phyloP scores from a whole-genome alignment of 2,888 invertebrate genomes.

The Matsumyia berberina region DNA sequence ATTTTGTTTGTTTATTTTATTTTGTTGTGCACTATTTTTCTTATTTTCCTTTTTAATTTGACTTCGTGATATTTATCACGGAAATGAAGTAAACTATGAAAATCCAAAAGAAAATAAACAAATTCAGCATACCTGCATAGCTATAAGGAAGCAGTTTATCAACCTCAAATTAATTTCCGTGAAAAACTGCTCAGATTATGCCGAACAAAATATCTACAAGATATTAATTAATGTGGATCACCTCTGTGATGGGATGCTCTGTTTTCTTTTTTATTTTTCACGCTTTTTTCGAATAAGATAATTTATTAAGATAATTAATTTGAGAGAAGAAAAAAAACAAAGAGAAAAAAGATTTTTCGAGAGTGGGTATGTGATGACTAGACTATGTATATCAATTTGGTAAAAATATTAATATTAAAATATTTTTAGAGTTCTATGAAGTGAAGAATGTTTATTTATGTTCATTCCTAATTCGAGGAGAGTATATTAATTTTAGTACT shows the following conservation, averaged over 20 bases:
- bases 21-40: constrained; percentile 2
- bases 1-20: background rate
- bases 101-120: background rate
- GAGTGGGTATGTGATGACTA: background rate
- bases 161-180: constrained; percentile 33
- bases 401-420: too few species aligned
- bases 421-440: too few species aligned
- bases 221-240: constrained; percentile 26
- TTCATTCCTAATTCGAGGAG: too few species aligned
- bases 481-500: too few species aligned
- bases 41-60: background rate
- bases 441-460: too few species aligned
- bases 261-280: background rate
- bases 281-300: background rate
- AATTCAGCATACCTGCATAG: background rate
- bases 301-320: constrained; percentile 17
- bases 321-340: background rate
- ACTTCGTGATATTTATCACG: background rate
- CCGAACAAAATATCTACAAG: constrained; percentile 18
- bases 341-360: background rate
- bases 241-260: background rate
- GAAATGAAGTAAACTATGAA: constrained; percentile 7
- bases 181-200: constrained; percentile 28
- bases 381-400: background rate
- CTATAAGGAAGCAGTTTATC: constrained; percentile 8